Evolutionary conservation across 2,888 invertebrate species (phyloP).

Genomic region (Notodonta ziczac): DNA sequence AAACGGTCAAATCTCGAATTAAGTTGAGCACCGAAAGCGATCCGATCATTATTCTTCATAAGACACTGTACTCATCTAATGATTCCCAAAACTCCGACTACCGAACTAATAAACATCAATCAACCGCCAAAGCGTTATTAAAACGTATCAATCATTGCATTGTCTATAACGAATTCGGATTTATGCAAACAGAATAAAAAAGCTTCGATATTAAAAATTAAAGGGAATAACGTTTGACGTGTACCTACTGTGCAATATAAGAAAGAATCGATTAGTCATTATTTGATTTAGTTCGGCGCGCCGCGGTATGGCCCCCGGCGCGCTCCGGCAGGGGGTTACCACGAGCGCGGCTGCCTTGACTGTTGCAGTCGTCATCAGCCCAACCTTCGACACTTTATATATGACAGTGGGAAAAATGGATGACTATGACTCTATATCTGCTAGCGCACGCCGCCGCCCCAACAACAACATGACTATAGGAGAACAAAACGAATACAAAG

Average conservation of each 20-base stretch:
- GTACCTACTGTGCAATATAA: constrained; percentile 85
- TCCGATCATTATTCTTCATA: constrained; percentile 81
- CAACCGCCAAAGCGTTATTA: constrained; percentile 77
- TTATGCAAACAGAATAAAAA: constrained; percentile 78
- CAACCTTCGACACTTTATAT: constrained; percentile 80
- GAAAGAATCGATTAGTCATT: constrained; percentile 84
- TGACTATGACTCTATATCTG: constrained; percentile 41
- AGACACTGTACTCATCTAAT: constrained; percentile 77
- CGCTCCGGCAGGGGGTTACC: constrained; percentile 75
- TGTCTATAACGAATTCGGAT: constrained; percentile 80
- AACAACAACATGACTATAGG: constrained; percentile 4
- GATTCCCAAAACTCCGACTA: constrained; percentile 82
- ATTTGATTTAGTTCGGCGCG: constrained; percentile 84
- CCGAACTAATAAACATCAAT: constrained; percentile 84
- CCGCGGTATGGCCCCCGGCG: constrained; percentile 69
- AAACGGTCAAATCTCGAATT: constrained; percentile 73
- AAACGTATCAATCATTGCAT: constrained; percentile 80
- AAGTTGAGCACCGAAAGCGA: constrained; percentile 76
- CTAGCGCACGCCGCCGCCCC: constrained; percentile 27
- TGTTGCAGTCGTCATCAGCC: constrained; percentile 74
- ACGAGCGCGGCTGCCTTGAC: constrained; percentile 67
- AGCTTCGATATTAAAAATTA: constrained; percentile 72
- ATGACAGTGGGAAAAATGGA: constrained; percentile 62
- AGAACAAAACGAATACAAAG: not conserved
- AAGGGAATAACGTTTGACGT: constrained; percentile 82